These are phyloP conservation scores for Pseudococcus jackbeardsleyi DNA, from an alignment of 2,888 invertebrate species.

Conservation along the genomic window DNA sequence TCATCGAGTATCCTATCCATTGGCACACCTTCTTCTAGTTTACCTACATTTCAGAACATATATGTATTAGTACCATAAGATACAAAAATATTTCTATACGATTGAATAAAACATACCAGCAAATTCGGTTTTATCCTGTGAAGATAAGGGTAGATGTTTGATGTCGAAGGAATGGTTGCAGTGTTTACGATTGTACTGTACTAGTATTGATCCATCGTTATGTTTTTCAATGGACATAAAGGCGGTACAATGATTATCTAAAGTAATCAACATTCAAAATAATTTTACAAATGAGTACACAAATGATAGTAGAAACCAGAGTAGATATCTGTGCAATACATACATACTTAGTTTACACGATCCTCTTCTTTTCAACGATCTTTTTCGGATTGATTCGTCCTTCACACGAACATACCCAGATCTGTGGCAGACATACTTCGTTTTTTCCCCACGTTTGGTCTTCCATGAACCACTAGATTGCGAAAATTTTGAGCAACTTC, in stretches of 20 bases:
- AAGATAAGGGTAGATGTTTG: background rate
- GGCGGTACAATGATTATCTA: conserved; percentile 10
- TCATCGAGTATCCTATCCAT: background rate
- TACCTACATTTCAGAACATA: too few relatives aligned
- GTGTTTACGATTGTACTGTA: background rate
- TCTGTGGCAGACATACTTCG: conserved; percentile 2
- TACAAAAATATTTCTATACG: background rate
- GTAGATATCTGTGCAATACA: too few relatives aligned
- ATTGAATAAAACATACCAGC: background rate
- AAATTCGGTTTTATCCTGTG: background rate
- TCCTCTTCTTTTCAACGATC: background rate
- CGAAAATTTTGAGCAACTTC: background rate
- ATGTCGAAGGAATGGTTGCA: background rate
- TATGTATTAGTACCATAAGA: background rate
- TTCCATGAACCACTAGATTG: background rate
- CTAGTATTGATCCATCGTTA: background rate
- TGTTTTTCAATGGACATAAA: background rate
- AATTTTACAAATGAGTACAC: background rate
- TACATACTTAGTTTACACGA: conserved; percentile 20
- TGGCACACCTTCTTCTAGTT: background rate
- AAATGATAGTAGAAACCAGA: background rate
- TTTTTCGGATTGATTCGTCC: too few relatives aligned
- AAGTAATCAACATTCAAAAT: too few relatives aligned
- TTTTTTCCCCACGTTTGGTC: background rate
- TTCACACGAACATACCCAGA: background rate